A percentile compares a stretch with the other conserved stretches of the same genome.
These are phyloP conservation scores for Chrysoperla carnea DNA, from an alignment of 1,140 invertebrate species.

Conservation along the genomic window DNA sequence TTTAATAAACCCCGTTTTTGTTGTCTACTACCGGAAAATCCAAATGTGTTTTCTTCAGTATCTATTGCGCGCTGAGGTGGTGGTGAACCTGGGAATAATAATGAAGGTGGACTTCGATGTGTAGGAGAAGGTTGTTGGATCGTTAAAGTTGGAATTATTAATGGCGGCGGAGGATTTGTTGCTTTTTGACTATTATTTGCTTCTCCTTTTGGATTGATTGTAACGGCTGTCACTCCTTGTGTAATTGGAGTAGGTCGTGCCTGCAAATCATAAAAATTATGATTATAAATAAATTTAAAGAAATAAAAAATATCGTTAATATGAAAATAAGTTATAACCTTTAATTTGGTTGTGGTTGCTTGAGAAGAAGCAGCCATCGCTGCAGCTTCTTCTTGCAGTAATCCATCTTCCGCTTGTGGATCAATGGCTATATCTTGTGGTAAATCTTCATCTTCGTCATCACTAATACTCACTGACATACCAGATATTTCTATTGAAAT, in stretches of 20 bases:
- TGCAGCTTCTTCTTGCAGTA: slow-evolving; percentile 20
- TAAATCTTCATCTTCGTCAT: slow-evolving; percentile 9
- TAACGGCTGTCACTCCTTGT: slow-evolving; percentile 20
- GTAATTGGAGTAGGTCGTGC: slow-evolving; percentile 26
- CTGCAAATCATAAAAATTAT: slow-evolving; percentile 22
- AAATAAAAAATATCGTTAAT: not conserved
- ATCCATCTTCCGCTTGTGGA: slow-evolving; percentile 17
- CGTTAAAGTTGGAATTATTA: slow-evolving; percentile 40
- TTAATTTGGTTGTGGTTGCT: slow-evolving; percentile 10
- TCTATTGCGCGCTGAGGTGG: slow-evolving; percentile 34
- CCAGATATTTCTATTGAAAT: slow-evolving; percentile 23
- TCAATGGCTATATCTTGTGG: slow-evolving; percentile 16
- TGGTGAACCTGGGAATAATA: slow-evolving; percentile 33
- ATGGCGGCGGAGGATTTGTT: slow-evolving; percentile 17
- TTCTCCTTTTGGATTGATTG: not conserved
- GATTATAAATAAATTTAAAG: slow-evolving; percentile 2
- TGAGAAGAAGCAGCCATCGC: slow-evolving; percentile 12
- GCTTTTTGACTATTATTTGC: slow-evolving; percentile 12
- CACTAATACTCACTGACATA: slow-evolving; percentile 8
- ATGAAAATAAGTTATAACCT: slow-evolving; percentile 8
- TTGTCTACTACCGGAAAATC: slow-evolving; percentile 20
- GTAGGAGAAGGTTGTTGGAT: slow-evolving; percentile 41
- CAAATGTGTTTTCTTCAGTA: slow-evolving; percentile 13
- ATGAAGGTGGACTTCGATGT: slow-evolving; percentile 17
- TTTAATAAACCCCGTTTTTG: slow-evolving; percentile 22